Evolutionary conservation across 2,797 vertebrate genomes (phyloP).

Genomic region (Hydrophis major): DNA sequence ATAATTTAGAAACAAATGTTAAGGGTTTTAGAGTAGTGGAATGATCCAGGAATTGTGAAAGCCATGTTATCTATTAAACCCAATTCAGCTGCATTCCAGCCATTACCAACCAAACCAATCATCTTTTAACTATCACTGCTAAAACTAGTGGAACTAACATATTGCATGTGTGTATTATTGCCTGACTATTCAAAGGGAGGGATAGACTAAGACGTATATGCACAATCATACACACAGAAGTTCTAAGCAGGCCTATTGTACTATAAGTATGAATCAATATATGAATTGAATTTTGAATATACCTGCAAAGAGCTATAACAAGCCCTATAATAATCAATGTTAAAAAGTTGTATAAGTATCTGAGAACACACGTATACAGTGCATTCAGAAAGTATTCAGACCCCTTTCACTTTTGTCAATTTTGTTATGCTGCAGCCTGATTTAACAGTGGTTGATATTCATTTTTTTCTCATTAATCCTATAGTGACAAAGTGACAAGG

Average conservation of each 20-base stretch:
- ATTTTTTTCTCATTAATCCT: no score
- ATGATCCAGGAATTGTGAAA: not conserved
- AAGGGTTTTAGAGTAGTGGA: not conserved
- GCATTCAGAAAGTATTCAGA: not conserved
- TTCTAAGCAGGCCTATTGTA: not conserved
- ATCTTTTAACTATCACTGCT: not conserved
- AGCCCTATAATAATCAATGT: not conserved
- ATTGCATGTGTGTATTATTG: not conserved
- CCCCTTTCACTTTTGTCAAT: no score
- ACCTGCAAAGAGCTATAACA: not conserved
- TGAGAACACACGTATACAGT: not conserved
- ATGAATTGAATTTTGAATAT: not conserved
- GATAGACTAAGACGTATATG: not conserved
- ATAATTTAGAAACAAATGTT: not conserved
- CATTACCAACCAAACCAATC: not conserved
- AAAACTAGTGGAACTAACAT: not conserved
- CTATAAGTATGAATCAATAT: not conserved
- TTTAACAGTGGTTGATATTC: no score
- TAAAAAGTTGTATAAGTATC: not conserved
- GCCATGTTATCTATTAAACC: not conserved
- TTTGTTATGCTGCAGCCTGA: no score
- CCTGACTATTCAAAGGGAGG: not conserved
- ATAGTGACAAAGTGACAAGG: no score
- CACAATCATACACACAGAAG: not conserved
- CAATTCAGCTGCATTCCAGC: not conserved